These are phyloP conservation scores for Spisula solida DNA, from an alignment of 2,888 invertebrate species.

Conservation along the genomic window DNA sequence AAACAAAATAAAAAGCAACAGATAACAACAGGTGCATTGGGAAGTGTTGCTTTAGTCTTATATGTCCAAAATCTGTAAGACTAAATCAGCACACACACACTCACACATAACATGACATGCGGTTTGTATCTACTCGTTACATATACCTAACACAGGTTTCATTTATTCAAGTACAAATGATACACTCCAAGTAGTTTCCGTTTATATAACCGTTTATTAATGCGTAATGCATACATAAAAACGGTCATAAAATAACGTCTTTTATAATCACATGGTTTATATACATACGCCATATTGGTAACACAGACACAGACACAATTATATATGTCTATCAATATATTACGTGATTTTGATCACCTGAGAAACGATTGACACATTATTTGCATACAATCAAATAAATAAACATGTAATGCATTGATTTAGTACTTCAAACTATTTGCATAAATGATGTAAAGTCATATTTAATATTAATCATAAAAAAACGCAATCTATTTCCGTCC, in stretches of 20 bases:
- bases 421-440: conserved; percentile 11
- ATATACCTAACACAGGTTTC: neutral
- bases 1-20: conserved; percentile 31
- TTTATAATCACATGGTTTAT: neutral
- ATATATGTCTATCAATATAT: neutral
- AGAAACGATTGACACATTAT: neutral
- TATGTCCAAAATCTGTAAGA: neutral
- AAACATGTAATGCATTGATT: neutral
- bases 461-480: neutral
- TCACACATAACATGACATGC: neutral
- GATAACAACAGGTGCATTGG: conserved; percentile 14
- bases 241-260: neutral
- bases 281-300: neutral
- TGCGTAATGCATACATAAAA: neutral
- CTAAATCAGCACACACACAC: neutral
- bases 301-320: conserved; percentile 9
- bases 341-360: conserved; percentile 1
- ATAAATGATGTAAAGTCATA: neutral
- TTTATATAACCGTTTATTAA: neutral
- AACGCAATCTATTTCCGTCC: too few species aligned
- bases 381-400: conserved; percentile 12
- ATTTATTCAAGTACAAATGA: neutral
- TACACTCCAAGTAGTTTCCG: neutral
- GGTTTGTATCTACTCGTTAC: neutral
- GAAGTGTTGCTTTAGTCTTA: neutral